Evolutionary conservation across 1,140 invertebrate genomes (phyloP), one percentile per base, ranked within the genome.

Genomic region (Zaprionus kolodkinae): DNA sequence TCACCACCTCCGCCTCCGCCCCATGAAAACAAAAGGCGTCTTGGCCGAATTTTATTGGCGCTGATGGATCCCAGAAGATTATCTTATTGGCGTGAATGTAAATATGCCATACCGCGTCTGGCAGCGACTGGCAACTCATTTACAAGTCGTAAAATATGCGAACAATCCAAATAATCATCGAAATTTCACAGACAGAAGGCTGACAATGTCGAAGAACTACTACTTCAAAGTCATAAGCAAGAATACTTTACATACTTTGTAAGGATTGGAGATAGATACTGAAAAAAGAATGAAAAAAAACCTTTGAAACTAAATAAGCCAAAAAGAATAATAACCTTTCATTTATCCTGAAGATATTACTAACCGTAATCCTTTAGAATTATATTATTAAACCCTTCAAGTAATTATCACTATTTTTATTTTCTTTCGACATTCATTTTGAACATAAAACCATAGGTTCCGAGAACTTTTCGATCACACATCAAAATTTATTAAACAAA

Each of bases 41-140:
- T 68, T 65, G 68, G 33, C 74, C 68, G 50, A 55, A 55, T 66
- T 66, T 88, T 75, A 84, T 77, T 81, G 77, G 50, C 52, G 56
- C 74, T 83, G 84, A 88, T 71, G 74, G 88, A 81, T 88, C 80
- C 77, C 78, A 88, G 85, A 87, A 88, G 85, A 87, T 81, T 88
- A 87, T 88, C 84, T 88, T 79, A 72, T 76, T 81, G 76, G 83
- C 76, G 79, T 72, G 72, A 87, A 82, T 74, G 66, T 81, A 86
- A 87, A 86, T 79, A 83, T 79, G 52, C 69, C 80, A 72, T 65
- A 30, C 27, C 27, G 3, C 9, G 62, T 40, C 27, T 21, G 62
- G 38, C 65, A 36, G 61, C 48, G 43, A 33, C 62, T 63, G 67
- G 27, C 30, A 61, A 73, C 76, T 79, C 76, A 87, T 88, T 88